Evolutionary conservation across 1,140 invertebrate species (phyloP).

Genomic region (Triops longicaudatus): DNA sequence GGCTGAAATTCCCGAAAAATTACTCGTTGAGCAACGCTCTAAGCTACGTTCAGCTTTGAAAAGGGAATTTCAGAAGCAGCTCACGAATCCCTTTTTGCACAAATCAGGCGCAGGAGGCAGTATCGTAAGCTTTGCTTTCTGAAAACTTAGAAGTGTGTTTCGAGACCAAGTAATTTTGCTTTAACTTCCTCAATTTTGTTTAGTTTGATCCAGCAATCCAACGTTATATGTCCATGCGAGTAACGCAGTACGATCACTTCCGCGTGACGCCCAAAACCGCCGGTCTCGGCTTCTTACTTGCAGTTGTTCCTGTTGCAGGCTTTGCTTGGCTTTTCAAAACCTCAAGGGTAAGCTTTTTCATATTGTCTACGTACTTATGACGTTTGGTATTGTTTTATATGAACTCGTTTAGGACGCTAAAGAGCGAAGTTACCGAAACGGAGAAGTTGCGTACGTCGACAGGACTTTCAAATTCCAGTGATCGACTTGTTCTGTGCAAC

Average conservation of each 20-base stretch:
- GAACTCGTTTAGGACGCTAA: slow-evolving; percentile 41
- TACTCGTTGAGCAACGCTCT: slow-evolving; percentile 45
- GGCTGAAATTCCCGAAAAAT: neutral
- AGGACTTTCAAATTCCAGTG: slow-evolving; percentile 51
- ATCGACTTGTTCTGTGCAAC: slow-evolving; percentile 20
- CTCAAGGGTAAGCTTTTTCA: slow-evolving; percentile 38
- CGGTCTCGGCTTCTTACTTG: slow-evolving; percentile 43
- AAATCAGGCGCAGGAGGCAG: slow-evolving; percentile 46
- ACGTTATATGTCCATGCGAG: slow-evolving; percentile 57
- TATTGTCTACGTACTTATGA: slow-evolving; percentile 22
- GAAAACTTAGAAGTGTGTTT: neutral
- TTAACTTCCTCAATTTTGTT: slow-evolving; percentile 38
- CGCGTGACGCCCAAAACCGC: slow-evolving; percentile 52
- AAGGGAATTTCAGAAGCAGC: slow-evolving; percentile 57
- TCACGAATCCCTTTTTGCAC: slow-evolving; percentile 53
- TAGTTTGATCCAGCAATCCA: slow-evolving; percentile 68
- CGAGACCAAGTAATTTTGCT: neutral
- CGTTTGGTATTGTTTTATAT: slow-evolving; percentile 25
- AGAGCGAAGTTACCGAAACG: slow-evolving; percentile 52
- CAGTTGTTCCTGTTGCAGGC: slow-evolving; percentile 49
- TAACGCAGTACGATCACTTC: slow-evolving; percentile 54
- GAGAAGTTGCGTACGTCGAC: slow-evolving; percentile 62
- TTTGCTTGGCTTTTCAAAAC: slow-evolving; percentile 47
- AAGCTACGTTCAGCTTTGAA: slow-evolving; percentile 48
- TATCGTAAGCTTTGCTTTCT: slow-evolving; percentile 51